Percentiles rank a stretch among this genome's conserved stretches.
Evolutionary conservation across 2,888 invertebrate species (phyloP).

Genomic region (Homarus gammarus): DNA sequence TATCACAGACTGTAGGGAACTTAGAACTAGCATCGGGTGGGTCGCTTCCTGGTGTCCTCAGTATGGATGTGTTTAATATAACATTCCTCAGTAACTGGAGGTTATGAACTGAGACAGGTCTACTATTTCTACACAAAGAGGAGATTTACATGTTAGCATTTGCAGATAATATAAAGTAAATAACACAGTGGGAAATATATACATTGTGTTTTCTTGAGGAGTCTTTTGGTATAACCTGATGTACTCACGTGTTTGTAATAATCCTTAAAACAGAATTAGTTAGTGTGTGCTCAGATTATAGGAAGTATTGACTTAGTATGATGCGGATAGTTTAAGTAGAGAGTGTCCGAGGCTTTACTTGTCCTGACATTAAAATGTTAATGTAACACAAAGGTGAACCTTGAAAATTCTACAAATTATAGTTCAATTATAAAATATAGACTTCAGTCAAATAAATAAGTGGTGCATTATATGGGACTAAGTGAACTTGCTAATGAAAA

Average conservation of each 20-base stretch:
- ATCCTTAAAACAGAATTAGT: neutral
- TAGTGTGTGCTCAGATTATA: neutral
- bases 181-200: too few species aligned
- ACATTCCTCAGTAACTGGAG: too few species aligned
- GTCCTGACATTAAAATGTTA: neutral
- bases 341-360: neutral
- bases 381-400: neutral
- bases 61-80: too few species aligned
- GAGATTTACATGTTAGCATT: too few species aligned
- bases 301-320: neutral
- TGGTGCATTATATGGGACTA: neutral
- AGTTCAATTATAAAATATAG: neutral
- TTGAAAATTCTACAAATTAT: neutral
- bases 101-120: too few species aligned
- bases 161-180: too few species aligned
- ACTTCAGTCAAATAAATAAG: neutral
- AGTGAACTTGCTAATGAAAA: neutral
- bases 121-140: too few species aligned
- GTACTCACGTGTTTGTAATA: neutral
- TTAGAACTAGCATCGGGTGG: neutral
- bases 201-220: too few species aligned
- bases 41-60: too few species aligned
- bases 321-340: neutral
- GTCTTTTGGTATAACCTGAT: neutral
- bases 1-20: slow-evolving; percentile 2